Conservation (phyloP, 2,888 invertebrate genomes). For the Pyralis farinalis region DNA sequence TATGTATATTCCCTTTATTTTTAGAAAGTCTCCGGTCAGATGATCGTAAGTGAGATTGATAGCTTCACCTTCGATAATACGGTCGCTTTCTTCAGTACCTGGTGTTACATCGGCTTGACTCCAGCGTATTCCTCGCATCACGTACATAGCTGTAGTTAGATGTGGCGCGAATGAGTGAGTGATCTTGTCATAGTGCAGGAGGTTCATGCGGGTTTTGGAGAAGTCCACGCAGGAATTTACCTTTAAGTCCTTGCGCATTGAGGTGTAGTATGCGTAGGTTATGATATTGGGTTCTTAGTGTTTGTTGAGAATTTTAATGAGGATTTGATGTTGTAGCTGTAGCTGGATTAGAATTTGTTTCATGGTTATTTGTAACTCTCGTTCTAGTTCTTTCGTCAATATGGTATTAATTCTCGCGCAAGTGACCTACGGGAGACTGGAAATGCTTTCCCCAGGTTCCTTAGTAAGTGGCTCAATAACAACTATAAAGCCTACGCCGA, state of each 20-base stretch:
- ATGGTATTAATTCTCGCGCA: no score
- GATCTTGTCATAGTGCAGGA: constrained; percentile 1
- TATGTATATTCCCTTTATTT: background rate
- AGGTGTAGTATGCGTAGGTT: background rate
- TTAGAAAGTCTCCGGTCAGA: background rate
- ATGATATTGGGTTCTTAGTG: no score
- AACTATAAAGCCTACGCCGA: no score
- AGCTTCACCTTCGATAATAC: background rate
- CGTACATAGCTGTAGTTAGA: constrained; percentile 3
- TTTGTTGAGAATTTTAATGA: no score
- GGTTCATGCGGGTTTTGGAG: background rate
- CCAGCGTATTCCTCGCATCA: constrained; percentile 1
- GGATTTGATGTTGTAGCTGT: no score
- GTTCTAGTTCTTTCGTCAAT: no score
- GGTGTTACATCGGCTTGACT: background rate
- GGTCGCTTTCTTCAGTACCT: background rate
- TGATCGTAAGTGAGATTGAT: background rate
- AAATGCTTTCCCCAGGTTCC: no score
- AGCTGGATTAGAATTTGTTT: no score
- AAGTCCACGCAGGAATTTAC: background rate
- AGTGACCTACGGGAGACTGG: no score
- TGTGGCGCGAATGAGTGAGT: background rate
- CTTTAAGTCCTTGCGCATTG: background rate
- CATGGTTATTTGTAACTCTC: no score
- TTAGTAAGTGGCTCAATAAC: no score